Conservation (phyloP, 2,797 vertebrate species). For the Mycteria americana region DNA sequence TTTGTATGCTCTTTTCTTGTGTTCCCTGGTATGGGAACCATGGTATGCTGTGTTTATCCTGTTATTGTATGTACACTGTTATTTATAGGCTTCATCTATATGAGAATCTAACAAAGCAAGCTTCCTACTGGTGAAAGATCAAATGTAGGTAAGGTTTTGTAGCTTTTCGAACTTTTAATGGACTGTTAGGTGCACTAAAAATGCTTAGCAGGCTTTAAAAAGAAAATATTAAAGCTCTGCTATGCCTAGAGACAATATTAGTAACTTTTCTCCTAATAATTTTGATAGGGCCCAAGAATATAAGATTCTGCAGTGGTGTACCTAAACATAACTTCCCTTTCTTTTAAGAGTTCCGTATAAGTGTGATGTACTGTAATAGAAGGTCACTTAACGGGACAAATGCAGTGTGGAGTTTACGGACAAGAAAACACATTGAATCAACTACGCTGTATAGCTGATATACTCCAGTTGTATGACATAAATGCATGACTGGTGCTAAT, state of each 20-base stretch:
- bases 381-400: background rate
- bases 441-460: fast-evolving
- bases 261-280: background rate
- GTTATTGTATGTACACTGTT: background rate
- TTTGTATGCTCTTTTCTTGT: background rate
- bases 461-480: background rate
- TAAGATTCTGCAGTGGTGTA: background rate
- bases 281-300: background rate
- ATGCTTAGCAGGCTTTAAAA: background rate
- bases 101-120: background rate
- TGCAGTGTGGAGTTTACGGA: background rate
- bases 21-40: background rate
- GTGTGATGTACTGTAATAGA: background rate
- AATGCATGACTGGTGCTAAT: background rate
- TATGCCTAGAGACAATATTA: background rate
- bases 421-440: background rate
- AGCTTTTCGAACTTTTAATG: background rate
- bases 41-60: background rate
- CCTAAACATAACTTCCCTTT: background rate
- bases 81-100: background rate
- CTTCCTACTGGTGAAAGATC: background rate
- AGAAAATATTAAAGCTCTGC: background rate
- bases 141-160: background rate
- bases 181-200: background rate
- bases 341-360: background rate